Percentiles rank a stretch among this genome's conserved stretches.
phyloP scores from a whole-genome alignment of 2,113 vertebrate species.

The Calidris pygmaea region DNA sequence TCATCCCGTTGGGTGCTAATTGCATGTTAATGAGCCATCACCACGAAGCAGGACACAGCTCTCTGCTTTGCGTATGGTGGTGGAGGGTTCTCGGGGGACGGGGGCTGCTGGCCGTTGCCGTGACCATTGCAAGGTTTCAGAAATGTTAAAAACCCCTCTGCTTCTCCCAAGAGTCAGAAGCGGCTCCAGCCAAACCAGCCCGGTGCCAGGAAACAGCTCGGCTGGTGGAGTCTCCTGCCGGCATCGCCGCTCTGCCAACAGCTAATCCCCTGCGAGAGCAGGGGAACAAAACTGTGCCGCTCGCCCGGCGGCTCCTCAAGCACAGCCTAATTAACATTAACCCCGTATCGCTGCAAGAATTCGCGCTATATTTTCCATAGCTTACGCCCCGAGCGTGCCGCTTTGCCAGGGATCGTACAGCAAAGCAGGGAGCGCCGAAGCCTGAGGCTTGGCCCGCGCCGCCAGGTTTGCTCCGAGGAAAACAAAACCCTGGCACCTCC shows the following conservation, averaged over 20 bases:
- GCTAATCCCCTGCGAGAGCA: constrained; percentile 30
- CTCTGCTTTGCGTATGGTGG: not conserved
- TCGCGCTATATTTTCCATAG: not conserved
- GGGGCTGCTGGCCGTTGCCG: not conserved
- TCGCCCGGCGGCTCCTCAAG: not conserved
- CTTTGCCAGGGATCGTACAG: not conserved
- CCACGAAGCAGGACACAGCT: fast-evolving
- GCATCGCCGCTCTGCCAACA: not conserved
- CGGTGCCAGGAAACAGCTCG: constrained; percentile 23
- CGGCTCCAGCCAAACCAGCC: not conserved
- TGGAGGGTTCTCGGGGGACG: not conserved
- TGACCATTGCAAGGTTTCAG: not conserved
- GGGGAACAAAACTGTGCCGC: not conserved
- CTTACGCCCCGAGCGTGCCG: fast-evolving
- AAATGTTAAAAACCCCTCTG: not conserved
- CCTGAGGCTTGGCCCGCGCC: fast-evolving
- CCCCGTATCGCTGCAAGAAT: not conserved
- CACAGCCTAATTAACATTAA: not conserved
- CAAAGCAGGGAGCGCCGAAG: not conserved
- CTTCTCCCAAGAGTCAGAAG: not conserved
- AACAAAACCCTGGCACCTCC: constrained; percentile 29
- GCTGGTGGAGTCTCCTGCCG: constrained; percentile 32
- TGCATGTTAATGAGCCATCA: fast-evolving
- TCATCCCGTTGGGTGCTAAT: not conserved
- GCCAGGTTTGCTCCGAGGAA: not conserved